A percentile compares a stretch with the other conserved stretches of the same genome.
Conservation (phyloP, 2,113 vertebrate genomes). For the Cryptotis parvus region DNA sequence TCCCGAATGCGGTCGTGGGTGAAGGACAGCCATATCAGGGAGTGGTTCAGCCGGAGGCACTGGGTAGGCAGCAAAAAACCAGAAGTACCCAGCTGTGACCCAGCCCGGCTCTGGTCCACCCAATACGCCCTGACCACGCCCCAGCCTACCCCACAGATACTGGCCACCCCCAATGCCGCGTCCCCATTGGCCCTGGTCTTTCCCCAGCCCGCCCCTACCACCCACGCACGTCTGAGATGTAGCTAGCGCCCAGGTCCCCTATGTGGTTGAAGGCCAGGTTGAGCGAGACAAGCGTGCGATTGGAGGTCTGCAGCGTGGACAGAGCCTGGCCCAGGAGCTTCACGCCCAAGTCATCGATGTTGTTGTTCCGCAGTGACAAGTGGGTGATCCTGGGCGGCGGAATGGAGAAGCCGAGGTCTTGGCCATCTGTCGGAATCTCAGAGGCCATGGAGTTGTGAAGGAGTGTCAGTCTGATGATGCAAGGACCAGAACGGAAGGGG, state of each 20-base stretch:
- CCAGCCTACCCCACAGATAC: no score
- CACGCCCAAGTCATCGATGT: conserved; percentile 87
- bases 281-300: conserved; percentile 88
- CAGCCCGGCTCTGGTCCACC: background rate
- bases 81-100: background rate
- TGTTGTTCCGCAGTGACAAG: conserved; percentile 90
- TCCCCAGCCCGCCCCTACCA: background rate
- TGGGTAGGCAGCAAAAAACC: conserved; percentile 46
- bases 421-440: accelerated
- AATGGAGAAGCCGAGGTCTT: background rate
- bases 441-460: no score
- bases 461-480: background rate
- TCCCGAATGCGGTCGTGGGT: conserved; percentile 92
- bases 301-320: conserved; percentile 83
- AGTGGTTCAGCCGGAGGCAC: conserved; percentile 92
- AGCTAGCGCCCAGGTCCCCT: conserved; percentile 89
- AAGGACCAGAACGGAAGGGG: background rate
- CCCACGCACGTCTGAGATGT: conserved; percentile 89
- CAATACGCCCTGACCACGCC: no score
- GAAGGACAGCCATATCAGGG: conserved; percentile 91
- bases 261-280: conserved; percentile 93
- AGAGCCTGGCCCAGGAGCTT: conserved; percentile 89
- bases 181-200: no score
- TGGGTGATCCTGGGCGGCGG: conserved; percentile 86
- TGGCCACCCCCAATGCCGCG: no score